phyloP scores from a whole-genome alignment of 2,113 vertebrate species.

The Oryctolagus cuniculus region DNA sequence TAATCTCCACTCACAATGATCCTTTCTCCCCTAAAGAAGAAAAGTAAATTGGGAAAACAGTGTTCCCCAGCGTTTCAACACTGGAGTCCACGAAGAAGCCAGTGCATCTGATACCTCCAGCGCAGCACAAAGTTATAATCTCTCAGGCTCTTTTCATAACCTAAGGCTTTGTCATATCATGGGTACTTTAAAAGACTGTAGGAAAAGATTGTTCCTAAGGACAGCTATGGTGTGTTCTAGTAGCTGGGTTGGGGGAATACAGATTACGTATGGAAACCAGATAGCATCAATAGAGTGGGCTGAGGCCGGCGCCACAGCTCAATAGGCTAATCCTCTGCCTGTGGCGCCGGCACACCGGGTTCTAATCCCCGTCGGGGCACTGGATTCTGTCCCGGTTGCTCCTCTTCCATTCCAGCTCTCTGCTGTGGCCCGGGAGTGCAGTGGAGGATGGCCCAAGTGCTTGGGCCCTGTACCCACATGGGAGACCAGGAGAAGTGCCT shows the following conservation, averaged over 20 bases:
- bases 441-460: too few relatives aligned
- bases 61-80: neutral
- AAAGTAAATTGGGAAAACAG: neutral
- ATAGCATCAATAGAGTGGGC: neutral
- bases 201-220: neutral
- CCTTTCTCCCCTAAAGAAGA: neutral
- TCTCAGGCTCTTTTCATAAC: neutral
- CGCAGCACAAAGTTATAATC: neutral
- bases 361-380: too few relatives aligned
- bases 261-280: constrained; percentile 23
- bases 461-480: too few relatives aligned
- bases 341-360: too few relatives aligned
- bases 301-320: too few relatives aligned
- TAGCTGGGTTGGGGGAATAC: neutral
- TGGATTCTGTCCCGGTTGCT: too few relatives aligned
- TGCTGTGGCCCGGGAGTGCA: too few relatives aligned
- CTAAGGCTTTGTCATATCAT: neutral
- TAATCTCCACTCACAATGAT: neutral
- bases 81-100: neutral
- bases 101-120: neutral
- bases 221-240: neutral
- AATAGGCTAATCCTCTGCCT: too few relatives aligned
- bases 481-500: too few relatives aligned
- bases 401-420: too few relatives aligned
- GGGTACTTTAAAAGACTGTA: constrained; percentile 11